Base-by-base conservation (phyloP, 2,888 invertebrate genomes). In the Taenaris catops region DNA sequence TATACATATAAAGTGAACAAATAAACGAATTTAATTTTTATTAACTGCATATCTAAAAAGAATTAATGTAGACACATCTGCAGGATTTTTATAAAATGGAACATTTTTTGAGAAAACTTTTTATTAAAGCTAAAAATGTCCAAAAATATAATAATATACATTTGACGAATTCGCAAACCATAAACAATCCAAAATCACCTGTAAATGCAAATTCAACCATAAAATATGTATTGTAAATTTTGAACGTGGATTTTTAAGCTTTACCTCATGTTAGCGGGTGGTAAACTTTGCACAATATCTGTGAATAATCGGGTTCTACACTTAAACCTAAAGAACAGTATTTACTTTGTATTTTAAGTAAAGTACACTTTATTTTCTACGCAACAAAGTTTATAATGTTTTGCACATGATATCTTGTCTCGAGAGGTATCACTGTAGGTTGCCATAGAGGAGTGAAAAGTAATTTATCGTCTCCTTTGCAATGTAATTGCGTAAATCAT, bases 401-500 rank as follows among this genome's bases (percentile, higher is more conserved):
- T 33, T 16, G 4, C 19, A 8, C 29, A 33, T 14, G 1, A 43
- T 42, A 28, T 12, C 25, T 6, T 18, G 23, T 26, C 12, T 40
- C 55, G 38, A 51, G 48, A 26, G 24, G 34, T 36, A 16, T 17
- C 25, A 19, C 27, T 21, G 8, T 33, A 44, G 40, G 56, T 58
- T 60, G 63, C 59, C 62, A 63, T 62, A 69, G 70, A 70, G 66
- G 67, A 72, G 66, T 71, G 72, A 72, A 74, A 70, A 63, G 69
- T 78, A 79, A 83, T 83, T 83, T 83, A 83, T 84, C 63, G 70
- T 68, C 69, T 69, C 71, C 75, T 76, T 78, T 74, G 69, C 69
- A 64, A 70, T 67, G 69, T 74, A 73, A 78, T 80, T 73, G 79
- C 73, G 79, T 86, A 86, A 84, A 86, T 86, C 86, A 86, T 78